Conservation (phyloP, 2,797 vertebrate species). For the Platalea minor region DNA sequence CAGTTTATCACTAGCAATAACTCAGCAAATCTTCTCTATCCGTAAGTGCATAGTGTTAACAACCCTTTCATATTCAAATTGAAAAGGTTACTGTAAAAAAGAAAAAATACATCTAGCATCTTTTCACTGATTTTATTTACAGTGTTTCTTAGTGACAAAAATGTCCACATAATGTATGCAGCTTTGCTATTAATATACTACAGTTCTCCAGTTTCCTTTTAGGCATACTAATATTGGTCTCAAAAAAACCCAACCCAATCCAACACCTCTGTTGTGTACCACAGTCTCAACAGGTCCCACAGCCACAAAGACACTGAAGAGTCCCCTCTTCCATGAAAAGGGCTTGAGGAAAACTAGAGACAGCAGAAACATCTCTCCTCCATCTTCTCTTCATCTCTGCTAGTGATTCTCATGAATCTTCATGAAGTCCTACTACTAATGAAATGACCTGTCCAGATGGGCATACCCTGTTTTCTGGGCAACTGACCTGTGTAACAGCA, state of each 20-base stretch:
- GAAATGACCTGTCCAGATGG: not conserved
- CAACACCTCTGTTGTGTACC: not conserved
- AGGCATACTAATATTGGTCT: not conserved
- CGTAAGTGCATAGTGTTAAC: not conserved
- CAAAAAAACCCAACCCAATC: not conserved
- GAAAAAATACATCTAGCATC: not conserved
- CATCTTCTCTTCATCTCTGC: not conserved
- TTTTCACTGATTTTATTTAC: not conserved
- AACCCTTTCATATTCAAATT: not conserved
- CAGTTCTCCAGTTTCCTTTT: not conserved
- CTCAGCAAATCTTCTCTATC: not conserved
- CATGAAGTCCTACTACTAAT: not conserved
- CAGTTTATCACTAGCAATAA: not conserved
- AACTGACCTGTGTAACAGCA: not conserved
- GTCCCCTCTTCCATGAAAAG: not conserved
- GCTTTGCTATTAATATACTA: not conserved
- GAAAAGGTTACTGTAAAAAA: not conserved
- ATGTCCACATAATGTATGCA: accelerated
- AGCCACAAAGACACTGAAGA: not conserved
- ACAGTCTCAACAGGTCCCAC: not conserved
- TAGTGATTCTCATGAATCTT: not conserved
- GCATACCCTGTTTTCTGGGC: not conserved
- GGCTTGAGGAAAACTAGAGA: not conserved
- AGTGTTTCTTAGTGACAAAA: not conserved
- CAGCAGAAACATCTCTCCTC: not conserved